Conservation (phyloP, 2,888 invertebrate species). For the Drosophila nr. perissopoda region DNA sequence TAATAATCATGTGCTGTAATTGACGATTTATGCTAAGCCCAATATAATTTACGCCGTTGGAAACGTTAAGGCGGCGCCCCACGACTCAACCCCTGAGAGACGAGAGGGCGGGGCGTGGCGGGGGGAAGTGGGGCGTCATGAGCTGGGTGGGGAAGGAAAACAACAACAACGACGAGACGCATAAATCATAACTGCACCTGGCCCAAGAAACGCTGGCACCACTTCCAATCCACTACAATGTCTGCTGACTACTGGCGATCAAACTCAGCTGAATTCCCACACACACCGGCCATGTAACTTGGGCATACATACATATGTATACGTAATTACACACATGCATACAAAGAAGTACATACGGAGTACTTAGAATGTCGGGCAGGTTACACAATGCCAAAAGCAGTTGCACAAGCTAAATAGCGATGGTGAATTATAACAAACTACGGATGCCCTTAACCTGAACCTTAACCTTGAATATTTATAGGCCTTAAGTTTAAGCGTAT, state of each 20-base stretch:
- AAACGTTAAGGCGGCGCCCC: conserved; percentile 70
- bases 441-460: conserved; percentile 8
- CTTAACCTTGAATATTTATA: background rate
- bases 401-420: conserved; percentile 18
- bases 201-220: conserved; percentile 24
- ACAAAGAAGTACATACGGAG: conserved; percentile 9
- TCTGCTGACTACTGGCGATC: conserved; percentile 61
- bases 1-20: conserved; percentile 80
- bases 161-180: conserved; percentile 34
- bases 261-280: conserved; percentile 69
- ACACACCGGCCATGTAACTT: conserved; percentile 61
- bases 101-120: background rate
- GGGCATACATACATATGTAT: conserved; percentile 13
- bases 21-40: conserved; percentile 79
- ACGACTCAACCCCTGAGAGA: conserved; percentile 24
- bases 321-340: conserved; percentile 6
- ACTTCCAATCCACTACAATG: conserved; percentile 16
- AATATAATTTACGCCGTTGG: conserved; percentile 77
- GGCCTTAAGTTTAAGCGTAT: too few relatives aligned
- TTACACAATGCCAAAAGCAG: conserved; percentile 67
- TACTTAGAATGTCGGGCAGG: conserved; percentile 76
- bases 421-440: background rate
- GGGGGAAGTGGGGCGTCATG: background rate
- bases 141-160: background rate
- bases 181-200: conserved; percentile 82